These are phyloP conservation scores for Pituophis catenifer DNA, from an alignment of 2,113 vertebrate species.

Conservation along the genomic window DNA sequence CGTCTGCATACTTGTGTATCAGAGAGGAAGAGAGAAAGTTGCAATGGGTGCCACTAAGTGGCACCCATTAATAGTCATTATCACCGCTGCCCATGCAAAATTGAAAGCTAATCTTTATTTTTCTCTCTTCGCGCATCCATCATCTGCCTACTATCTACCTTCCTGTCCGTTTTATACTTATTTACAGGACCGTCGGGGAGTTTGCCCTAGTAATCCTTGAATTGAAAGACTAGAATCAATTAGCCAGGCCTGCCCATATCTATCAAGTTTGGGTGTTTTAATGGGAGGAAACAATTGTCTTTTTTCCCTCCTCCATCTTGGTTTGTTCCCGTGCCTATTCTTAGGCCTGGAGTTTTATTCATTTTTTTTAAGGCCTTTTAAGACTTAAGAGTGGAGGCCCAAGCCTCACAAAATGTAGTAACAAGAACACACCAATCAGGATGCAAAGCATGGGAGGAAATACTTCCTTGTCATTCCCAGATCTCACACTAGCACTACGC, in stretches of 20 bases:
- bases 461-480: not conserved
- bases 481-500: not conserved
- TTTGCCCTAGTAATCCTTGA: not conserved
- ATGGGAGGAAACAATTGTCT: not conserved
- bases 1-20: not conserved
- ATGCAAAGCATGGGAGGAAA: not conserved
- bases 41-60: not conserved
- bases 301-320: not conserved
- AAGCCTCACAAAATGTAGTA: not conserved
- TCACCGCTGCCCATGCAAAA: conserved; percentile 7
- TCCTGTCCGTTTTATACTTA: not conserved
- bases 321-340: not conserved
- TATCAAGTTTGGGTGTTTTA: not conserved
- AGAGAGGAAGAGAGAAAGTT: not conserved
- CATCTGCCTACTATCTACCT: conserved; percentile 13
- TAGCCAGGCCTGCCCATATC: not conserved
- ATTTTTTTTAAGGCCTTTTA: not conserved
- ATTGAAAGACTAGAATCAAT: conserved; percentile 9
- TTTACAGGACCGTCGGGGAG: not conserved
- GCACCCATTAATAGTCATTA: conserved; percentile 17
- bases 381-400: not conserved
- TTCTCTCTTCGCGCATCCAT: not conserved
- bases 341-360: not conserved
- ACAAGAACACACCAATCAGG: not conserved
- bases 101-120: conserved; percentile 22